Evolutionary conservation across 2,888 invertebrate species (phyloP), one percentile per base, ranked within the genome.

Genomic region (Lasioglossum vierecki): DNA sequence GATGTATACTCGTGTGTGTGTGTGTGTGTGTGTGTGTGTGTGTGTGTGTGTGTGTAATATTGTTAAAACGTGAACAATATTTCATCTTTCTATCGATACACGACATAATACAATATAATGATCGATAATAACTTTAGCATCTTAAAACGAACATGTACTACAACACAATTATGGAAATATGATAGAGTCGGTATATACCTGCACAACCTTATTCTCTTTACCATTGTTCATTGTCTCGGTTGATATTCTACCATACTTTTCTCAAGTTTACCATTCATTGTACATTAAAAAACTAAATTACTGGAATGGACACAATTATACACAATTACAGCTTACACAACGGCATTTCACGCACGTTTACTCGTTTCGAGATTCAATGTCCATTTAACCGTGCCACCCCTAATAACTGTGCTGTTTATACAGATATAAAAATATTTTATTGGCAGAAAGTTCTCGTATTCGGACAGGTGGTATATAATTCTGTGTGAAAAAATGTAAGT

Each of bases 241-340:
- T 22, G n/a, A 68, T 68, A 68, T 68, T 68, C 11, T 68, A 39
- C 83, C 80, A 77, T 60, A 82, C 57, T 60, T 76, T 76, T 53
- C 71, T 53, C n/a, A 39, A 72, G 76, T 82, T 73, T 18, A 15
- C 44, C 71, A 78, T 72, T 39, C n/a, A 41, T 86, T 76, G 73
- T 46, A 80, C 49, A 79, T 30, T 80, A 68, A 77, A 68, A 26
- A 79, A 63, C 57, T 71, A 82, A 73, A 30, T 83, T 88, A 79
- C 78, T 18, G 75, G 60, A 84, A 91, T 82, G 93, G 94, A 94
- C 93, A 94, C 94, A 94, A 94, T 94, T 94, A 94, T 93, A 94
- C 92, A 83, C 75, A 41, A 82, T 76, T 68, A 41, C 35, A 66
- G 63, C 44, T 77, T 85, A 49, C 76, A 86, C 71, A 75, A 71